Conservation (phyloP, 1,140 invertebrate genomes). For the Calliphora vicina region DNA sequence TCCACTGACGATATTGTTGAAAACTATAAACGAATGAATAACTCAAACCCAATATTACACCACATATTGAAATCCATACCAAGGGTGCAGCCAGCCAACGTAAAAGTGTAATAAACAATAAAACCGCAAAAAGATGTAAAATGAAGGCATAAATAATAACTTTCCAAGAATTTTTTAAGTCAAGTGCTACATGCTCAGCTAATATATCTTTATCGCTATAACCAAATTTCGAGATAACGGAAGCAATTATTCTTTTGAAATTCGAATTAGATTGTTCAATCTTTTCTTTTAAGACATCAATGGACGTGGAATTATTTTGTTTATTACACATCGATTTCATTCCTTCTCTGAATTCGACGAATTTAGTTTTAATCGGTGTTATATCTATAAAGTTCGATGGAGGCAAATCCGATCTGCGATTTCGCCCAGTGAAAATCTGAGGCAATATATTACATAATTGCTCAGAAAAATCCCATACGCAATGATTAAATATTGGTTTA, state of each 20-base stretch:
- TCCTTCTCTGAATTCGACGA: slow-evolving; percentile 43
- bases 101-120: slow-evolving; percentile 89
- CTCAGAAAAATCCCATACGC: slow-evolving; percentile 58
- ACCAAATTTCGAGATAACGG: slow-evolving; percentile 53
- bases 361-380: slow-evolving; percentile 20
- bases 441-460: slow-evolving; percentile 48
- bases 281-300: slow-evolving; percentile 50
- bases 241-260: slow-evolving; percentile 54
- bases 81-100: slow-evolving; percentile 86
- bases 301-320: slow-evolving; percentile 41
- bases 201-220: slow-evolving; percentile 60
- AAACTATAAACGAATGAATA: slow-evolving; percentile 67
- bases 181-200: slow-evolving; percentile 76
- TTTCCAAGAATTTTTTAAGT: slow-evolving; percentile 76
- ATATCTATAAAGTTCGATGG: slow-evolving; percentile 34
- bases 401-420: slow-evolving; percentile 35
- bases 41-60: slow-evolving; percentile 73
- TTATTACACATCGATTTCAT: slow-evolving; percentile 30
- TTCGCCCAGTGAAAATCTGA: slow-evolving; percentile 39
- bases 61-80: slow-evolving; percentile 84
- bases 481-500: slow-evolving; percentile 66
- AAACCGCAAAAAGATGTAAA: slow-evolving; percentile 74
- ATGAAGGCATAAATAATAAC: slow-evolving; percentile 73
- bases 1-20: slow-evolving; percentile 68
- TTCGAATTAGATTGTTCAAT: slow-evolving; percentile 51